Evolutionary conservation across 2,888 invertebrate species (phyloP).

Genomic region (Netelia melanura): DNA sequence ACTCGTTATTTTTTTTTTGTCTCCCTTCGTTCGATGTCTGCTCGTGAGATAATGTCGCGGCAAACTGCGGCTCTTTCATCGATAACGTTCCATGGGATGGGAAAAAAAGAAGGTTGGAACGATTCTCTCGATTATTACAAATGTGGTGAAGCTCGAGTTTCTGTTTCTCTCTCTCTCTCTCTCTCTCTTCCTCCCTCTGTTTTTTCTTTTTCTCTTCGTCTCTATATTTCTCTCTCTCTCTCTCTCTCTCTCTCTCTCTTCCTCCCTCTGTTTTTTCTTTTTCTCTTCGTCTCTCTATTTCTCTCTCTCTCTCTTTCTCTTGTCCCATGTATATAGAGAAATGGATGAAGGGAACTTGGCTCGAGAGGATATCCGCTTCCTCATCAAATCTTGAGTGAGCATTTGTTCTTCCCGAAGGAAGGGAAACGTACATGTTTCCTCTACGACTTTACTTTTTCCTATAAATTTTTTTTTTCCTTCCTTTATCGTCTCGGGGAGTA

Average conservation of each 20-base stretch:
- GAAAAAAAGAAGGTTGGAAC: constrained; percentile 23
- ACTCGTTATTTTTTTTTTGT: constrained; percentile 52
- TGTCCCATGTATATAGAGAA: neutral
- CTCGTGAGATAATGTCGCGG: constrained; percentile 42
- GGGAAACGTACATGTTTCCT: neutral
- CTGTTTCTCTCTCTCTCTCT: neutral
- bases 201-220: neutral
- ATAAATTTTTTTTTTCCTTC: neutral
- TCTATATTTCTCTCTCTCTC: neutral
- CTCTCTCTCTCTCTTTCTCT: neutral
- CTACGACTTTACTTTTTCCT: neutral
- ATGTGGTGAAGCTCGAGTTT: constrained; percentile 18
- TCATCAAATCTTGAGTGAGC: constrained; percentile 33
- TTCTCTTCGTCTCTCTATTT: neutral
- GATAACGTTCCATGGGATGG: constrained; percentile 43
- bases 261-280: neutral
- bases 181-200: neutral
- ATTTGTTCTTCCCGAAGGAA: constrained; percentile 27
- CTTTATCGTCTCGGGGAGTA: neutral
- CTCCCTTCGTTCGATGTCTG: constrained; percentile 17
- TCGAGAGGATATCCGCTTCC: constrained; percentile 41
- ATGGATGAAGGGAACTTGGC: constrained; percentile 2
- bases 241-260: too few species aligned
- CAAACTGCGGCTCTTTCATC: constrained; percentile 46
- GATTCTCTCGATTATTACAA: constrained; percentile 56